phyloP scores from a whole-genome alignment of 2,113 vertebrate species.

The Odocoileus hemionus region DNA sequence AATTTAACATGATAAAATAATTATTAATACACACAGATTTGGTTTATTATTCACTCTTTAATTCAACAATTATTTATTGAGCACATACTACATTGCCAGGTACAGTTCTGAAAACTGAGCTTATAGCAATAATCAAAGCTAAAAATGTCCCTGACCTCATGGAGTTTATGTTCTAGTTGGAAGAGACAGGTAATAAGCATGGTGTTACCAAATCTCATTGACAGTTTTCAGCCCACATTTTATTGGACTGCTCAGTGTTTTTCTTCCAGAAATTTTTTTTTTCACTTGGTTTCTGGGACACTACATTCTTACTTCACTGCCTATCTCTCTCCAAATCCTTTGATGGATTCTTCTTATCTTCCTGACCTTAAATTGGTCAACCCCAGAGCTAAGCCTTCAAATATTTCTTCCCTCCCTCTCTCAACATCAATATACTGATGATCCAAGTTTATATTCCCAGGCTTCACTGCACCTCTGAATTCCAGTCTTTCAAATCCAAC shows the following conservation, averaged over 20 bases:
- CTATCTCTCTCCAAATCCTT: neutral
- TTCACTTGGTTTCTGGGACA: neutral
- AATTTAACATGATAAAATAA: conserved; percentile 6
- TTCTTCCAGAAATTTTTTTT: neutral
- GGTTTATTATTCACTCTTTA: neutral
- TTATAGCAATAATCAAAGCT: neutral
- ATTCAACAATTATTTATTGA: neutral
- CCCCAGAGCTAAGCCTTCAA: neutral
- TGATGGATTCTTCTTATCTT: neutral
- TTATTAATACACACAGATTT: neutral
- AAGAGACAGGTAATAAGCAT: neutral
- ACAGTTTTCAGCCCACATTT: neutral
- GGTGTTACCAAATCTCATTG: neutral
- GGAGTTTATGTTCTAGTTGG: neutral
- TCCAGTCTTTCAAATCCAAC: neutral
- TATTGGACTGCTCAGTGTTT: neutral
- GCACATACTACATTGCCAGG: neutral
- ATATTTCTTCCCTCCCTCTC: neutral
- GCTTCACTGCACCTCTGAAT: neutral
- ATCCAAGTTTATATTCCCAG: neutral
- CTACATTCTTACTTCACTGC: neutral
- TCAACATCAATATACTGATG: neutral
- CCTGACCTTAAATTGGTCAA: neutral
- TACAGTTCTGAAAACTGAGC: neutral
- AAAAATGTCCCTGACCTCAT: neutral